phyloP scores from a whole-genome alignment of 2,113 vertebrate genomes.

The Rhadina sibilatrix region DNA sequence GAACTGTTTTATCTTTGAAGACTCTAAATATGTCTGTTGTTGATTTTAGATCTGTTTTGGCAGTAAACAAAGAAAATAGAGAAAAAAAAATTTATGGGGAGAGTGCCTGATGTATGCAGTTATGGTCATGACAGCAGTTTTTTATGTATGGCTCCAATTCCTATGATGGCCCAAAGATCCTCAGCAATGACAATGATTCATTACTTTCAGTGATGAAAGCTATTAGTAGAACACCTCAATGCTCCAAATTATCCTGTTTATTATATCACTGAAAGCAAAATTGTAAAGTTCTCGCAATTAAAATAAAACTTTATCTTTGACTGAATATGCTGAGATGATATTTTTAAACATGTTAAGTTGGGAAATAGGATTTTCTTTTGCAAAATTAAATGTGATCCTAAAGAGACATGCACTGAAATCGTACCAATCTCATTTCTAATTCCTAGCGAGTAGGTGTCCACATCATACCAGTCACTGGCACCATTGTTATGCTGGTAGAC shows the following conservation, averaged over 20 bases:
- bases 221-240: neutral
- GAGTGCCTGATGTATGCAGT: neutral
- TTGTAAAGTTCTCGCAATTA: neutral
- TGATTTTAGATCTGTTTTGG: neutral
- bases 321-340: neutral
- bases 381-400: neutral
- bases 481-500: neutral
- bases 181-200: neutral
- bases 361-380: neutral
- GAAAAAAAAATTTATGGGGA: neutral
- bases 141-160: neutral
- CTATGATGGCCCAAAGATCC: neutral
- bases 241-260: neutral
- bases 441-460: neutral
- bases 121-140: neutral
- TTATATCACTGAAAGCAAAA: neutral
- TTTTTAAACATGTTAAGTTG: neutral
- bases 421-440: neutral
- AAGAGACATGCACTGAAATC: neutral
- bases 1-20: neutral
- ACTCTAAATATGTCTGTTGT: neutral
- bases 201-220: neutral
- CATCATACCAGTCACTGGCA: neutral
- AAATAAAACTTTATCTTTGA: neutral
- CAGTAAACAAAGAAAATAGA: neutral